These are phyloP conservation scores for Arrhamphus sclerolepis DNA, from an alignment of 2,797 vertebrate species.

Conservation along the genomic window DNA sequence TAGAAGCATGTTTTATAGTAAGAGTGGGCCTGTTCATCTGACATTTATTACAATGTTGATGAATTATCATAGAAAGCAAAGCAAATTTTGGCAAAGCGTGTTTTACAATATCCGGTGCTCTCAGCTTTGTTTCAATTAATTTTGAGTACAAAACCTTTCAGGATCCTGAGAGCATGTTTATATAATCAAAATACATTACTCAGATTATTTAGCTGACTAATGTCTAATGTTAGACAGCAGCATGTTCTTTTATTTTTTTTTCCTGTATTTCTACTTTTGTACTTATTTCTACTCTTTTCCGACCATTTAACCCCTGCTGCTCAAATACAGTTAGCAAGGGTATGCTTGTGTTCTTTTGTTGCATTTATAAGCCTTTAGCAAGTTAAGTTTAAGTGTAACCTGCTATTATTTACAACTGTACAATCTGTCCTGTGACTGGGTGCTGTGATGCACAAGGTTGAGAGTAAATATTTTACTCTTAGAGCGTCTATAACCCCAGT, in stretches of 20 bases:
- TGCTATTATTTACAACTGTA: constrained; percentile 20
- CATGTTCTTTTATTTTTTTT: neutral
- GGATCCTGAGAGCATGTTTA: neutral
- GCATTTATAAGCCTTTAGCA: constrained; percentile 1
- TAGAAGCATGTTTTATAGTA: constrained; percentile 42
- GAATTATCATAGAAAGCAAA: constrained; percentile 49
- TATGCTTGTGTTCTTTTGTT: constrained; percentile 6
- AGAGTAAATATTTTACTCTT: neutral
- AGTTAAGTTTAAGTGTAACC: constrained; percentile 14
- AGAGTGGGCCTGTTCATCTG: constrained; percentile 38
- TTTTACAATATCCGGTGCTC: constrained; percentile 1
- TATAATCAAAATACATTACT: too few relatives aligned
- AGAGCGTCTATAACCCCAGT: too few relatives aligned
- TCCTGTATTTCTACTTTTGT: neutral
- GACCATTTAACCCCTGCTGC: neutral
- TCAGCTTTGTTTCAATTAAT: constrained; percentile 10
- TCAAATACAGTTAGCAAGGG: neutral
- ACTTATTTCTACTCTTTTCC: neutral
- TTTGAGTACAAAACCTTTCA: constrained; percentile 14
- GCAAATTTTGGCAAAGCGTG: constrained; percentile 18
- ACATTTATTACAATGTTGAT: constrained; percentile 54
- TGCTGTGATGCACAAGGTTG: constrained; percentile 46
- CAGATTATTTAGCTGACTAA: neutral
- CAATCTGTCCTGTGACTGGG: constrained; percentile 24
- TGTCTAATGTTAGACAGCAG: neutral